A percentile compares a stretch with the other conserved stretches of the same genome.
Conservation (phyloP, 2,113 vertebrate genomes). For the Nipponia nippon region DNA sequence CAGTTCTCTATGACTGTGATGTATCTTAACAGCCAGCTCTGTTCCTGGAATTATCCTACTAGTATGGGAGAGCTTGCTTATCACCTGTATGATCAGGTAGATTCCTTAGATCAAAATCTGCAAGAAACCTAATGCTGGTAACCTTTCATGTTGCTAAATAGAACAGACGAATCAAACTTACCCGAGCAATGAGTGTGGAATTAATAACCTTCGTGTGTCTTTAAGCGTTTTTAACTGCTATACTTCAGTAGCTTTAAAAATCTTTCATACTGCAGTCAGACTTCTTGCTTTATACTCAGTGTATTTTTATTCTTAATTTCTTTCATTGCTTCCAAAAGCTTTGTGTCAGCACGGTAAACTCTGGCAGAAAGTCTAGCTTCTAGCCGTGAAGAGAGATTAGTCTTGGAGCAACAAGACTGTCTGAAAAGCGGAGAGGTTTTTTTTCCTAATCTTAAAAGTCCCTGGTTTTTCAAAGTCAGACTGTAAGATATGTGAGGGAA, state of each 20-base stretch:
- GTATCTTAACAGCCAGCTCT: neutral
- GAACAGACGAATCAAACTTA: neutral
- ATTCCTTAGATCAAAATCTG: neutral
- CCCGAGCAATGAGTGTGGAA: neutral
- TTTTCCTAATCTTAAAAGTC: neutral
- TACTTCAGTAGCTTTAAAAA: neutral
- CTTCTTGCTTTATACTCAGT: neutral
- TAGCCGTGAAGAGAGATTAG: neutral
- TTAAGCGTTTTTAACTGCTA: neutral
- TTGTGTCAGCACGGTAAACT: neutral
- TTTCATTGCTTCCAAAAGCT: neutral
- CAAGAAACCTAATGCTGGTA: neutral
- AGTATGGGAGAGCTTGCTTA: neutral
- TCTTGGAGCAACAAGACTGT: neutral
- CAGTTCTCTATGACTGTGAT: neutral
- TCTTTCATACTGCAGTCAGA: neutral
- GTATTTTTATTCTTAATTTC: neutral
- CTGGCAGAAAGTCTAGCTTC: neutral
- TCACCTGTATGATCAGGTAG: neutral
- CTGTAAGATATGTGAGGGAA: neutral
- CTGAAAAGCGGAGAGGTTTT: neutral
- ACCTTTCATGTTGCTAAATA: neutral
- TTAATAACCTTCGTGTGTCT: neutral
- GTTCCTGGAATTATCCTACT: slow-evolving; percentile 5
- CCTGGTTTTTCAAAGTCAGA: neutral